Conservation (phyloP, 2,888 invertebrate genomes). For the Scaptomyza reducta region DNA sequence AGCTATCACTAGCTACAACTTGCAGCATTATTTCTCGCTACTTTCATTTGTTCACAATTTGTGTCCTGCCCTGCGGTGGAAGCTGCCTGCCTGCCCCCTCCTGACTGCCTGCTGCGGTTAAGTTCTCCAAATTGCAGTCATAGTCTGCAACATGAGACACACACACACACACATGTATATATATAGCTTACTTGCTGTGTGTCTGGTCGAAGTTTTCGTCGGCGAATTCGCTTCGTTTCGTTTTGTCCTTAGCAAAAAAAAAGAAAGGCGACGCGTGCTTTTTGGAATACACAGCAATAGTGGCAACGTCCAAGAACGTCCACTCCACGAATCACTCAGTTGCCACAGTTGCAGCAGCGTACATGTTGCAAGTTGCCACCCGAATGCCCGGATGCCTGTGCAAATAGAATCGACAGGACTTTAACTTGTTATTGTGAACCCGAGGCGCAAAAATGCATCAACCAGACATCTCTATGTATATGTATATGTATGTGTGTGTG, state of each 20-base stretch:
- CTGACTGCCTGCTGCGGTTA: slow-evolving; percentile 61
- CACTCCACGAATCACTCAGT: slow-evolving; percentile 73
- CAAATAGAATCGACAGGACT: slow-evolving; percentile 76
- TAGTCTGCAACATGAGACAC: slow-evolving; percentile 58
- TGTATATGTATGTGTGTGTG: slow-evolving; percentile 38
- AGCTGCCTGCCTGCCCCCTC: slow-evolving; percentile 21
- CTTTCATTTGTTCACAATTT: slow-evolving; percentile 77
- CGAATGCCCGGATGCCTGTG: slow-evolving; percentile 21
- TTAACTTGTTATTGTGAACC: slow-evolving; percentile 75
- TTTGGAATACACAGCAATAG: slow-evolving; percentile 36
- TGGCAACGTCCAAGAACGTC: slow-evolving; percentile 58
- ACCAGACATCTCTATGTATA: slow-evolving; percentile 11
- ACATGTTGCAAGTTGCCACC: slow-evolving; percentile 69
- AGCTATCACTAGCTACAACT: slow-evolving; percentile 30
- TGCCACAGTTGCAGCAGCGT: slow-evolving; percentile 67
- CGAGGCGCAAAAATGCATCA: slow-evolving; percentile 51
- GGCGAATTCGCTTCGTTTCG: slow-evolving; percentile 1
- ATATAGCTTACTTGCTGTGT: too few species aligned
- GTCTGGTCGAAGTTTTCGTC: slow-evolving; percentile 25
- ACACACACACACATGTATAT: slow-evolving; percentile 29
- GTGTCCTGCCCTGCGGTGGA: slow-evolving; percentile 75
- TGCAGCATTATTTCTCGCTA: slow-evolving; percentile 60
- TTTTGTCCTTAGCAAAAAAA: slow-evolving; percentile 51
- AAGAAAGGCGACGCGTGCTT: slow-evolving; percentile 66
- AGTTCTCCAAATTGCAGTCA: slow-evolving; percentile 77